Percentiles rank a stretch among this genome's conserved stretches.
phyloP scores from a whole-genome alignment of 2,797 vertebrate genomes.

The Neostethus bicornis region DNA sequence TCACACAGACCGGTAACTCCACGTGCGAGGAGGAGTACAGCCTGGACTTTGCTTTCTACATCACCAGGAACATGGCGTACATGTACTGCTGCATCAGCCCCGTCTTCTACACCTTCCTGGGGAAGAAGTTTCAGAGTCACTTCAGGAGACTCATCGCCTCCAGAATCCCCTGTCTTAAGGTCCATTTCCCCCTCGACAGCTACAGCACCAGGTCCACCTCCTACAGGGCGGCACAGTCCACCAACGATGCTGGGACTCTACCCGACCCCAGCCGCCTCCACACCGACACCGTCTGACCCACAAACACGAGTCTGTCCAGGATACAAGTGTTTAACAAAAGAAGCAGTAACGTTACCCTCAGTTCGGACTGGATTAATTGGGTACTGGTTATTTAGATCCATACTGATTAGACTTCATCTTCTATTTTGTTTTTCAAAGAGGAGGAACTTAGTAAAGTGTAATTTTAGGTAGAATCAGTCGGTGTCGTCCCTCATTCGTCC shows the following conservation, averaged over 20 bases:
- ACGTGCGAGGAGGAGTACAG: fast-evolving
- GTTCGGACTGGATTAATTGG: no score
- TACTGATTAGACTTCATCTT: no score
- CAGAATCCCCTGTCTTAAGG: constrained; percentile 70
- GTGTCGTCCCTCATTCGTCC: no score
- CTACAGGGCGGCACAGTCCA: constrained; percentile 64
- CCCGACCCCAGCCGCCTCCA: no score
- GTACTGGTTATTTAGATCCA: no score
- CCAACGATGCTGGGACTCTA: constrained; percentile 53
- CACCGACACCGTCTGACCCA: no score
- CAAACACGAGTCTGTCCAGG: no score
- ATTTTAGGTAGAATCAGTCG: no score
- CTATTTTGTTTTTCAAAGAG: no score
- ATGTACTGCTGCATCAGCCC: constrained; percentile 83
- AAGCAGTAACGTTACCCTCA: no score
- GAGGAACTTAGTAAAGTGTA: no score
- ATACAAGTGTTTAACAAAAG: no score
- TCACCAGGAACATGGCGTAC: constrained; percentile 80
- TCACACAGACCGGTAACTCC: not conserved
- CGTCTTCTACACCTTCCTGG: constrained; percentile 83
- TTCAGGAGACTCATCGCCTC: constrained; percentile 68
- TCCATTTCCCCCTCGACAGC: constrained; percentile 50
- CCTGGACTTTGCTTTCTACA: constrained; percentile 72
- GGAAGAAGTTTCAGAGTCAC: constrained; percentile 83
- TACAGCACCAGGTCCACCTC: constrained; percentile 74